These are phyloP conservation scores for Polydrusus pterygomalis DNA, from an alignment of 2,888 invertebrate genomes.

Conservation along the genomic window DNA sequence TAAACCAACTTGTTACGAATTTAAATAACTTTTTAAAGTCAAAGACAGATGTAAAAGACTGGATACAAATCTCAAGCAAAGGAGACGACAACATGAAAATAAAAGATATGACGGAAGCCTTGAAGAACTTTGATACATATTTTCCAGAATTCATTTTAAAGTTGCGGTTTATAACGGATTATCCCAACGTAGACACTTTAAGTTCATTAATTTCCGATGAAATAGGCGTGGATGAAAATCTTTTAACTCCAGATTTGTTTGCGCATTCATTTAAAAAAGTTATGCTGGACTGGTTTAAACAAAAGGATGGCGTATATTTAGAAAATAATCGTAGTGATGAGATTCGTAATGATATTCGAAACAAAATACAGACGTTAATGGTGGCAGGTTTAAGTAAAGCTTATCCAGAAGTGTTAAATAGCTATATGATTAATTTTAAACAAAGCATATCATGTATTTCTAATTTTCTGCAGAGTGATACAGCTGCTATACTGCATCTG, in stretches of 20 bases:
- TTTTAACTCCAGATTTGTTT: slow-evolving; percentile 36
- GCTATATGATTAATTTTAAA: slow-evolving; percentile 14
- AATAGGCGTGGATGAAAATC: slow-evolving; percentile 29
- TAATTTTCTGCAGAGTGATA: neutral
- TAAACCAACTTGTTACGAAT: neutral
- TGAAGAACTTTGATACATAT: slow-evolving; percentile 13
- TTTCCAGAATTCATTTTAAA: slow-evolving; percentile 36
- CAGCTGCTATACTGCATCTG: neutral
- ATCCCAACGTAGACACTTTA: slow-evolving; percentile 37
- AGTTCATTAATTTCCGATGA: slow-evolving; percentile 6
- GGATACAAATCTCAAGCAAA: neutral
- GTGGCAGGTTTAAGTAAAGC: slow-evolving; percentile 33
- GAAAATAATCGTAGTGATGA: neutral
- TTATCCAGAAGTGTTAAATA: slow-evolving; percentile 39
- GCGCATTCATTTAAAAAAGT: slow-evolving; percentile 39
- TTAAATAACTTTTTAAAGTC: neutral
- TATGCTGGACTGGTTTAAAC: slow-evolving; percentile 1
- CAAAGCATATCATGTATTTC: neutral
- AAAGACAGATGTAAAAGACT: neutral
- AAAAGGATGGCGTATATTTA: slow-evolving; percentile 22
- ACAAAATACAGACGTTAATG: slow-evolving; percentile 29
- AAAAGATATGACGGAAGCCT: neutral
- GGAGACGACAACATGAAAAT: neutral
- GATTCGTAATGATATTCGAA: slow-evolving; percentile 27
- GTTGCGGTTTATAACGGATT: slow-evolving; percentile 34